Percentiles rank a stretch among this genome's conserved stretches.
Evolutionary conservation across 1,140 invertebrate genomes (phyloP).

Genomic region (Macrostomum lignano): DNA sequence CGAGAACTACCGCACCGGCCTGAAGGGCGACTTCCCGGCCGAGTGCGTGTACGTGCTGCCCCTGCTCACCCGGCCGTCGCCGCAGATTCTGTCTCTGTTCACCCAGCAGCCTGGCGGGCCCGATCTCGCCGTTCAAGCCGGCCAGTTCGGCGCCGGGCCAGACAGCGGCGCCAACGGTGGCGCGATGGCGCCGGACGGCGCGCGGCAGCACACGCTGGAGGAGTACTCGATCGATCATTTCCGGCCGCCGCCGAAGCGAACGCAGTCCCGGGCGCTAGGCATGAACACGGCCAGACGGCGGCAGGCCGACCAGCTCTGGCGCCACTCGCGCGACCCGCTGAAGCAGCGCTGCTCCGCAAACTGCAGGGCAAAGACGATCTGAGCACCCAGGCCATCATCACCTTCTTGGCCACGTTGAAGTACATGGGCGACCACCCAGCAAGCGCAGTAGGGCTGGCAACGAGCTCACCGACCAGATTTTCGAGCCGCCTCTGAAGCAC

Average conservation of each 20-base stretch:
- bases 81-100: conserved; percentile 42
- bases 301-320: conserved; percentile 74
- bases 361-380: conserved; percentile 71
- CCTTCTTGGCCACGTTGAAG: conserved; percentile 59
- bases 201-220: conserved; percentile 60
- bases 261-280: conserved; percentile 65
- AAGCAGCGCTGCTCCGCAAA: conserved; percentile 81
- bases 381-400: conserved; percentile 68
- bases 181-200: no score
- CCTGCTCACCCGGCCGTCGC: conserved; percentile 61
- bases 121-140: no score
- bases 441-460: conserved; percentile 52
- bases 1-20: conserved; percentile 23
- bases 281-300: conserved; percentile 37
- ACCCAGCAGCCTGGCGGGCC: background rate
- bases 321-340: conserved; percentile 68
- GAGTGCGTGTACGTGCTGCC: conserved; percentile 88
- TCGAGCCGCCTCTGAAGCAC: conserved; percentile 78
- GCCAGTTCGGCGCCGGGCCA: conserved; percentile 6
- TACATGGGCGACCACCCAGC: conserved; percentile 96
- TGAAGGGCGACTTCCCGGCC: conserved; percentile 61
- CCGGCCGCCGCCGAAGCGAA: conserved; percentile 63
- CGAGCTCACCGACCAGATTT: conserved; percentile 88
- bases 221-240: conserved; percentile 41
- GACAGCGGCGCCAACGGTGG: no score